phyloP scores from a whole-genome alignment of 1,140 invertebrate species.

The Drosophila rhopaloa region DNA sequence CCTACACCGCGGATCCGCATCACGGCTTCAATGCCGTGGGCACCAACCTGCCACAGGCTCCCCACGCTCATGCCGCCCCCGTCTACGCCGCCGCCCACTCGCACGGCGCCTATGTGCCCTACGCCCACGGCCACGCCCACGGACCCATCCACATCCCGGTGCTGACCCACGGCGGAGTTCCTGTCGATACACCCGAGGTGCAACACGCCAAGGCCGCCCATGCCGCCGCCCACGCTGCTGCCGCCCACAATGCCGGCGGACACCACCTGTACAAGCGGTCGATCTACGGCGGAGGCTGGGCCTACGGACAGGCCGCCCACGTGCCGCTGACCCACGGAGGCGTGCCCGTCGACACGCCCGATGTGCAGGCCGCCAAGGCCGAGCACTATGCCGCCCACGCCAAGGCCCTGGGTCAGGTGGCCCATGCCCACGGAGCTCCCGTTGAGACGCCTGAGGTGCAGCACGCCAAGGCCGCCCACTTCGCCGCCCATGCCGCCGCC shows the following conservation, averaged over 20 bases:
- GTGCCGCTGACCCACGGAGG: conserved; percentile 86
- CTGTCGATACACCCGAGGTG: conserved; percentile 87
- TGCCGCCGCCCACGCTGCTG: conserved; percentile 86
- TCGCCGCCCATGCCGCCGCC: conserved; percentile 75
- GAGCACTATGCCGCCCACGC: conserved; percentile 87
- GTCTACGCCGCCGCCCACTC: conserved; percentile 67
- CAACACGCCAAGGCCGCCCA: conserved; percentile 87
- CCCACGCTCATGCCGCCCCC: conserved; percentile 51
- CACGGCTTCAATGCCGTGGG: conserved; percentile 89
- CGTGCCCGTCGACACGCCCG: conserved; percentile 87
- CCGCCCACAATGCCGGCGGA: conserved; percentile 73
- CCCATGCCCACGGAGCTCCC: conserved; percentile 72
- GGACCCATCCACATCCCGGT: conserved; percentile 74
- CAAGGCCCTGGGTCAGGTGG: conserved; percentile 85
- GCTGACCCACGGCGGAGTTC: conserved; percentile 76
- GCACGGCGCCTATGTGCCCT: conserved; percentile 49
- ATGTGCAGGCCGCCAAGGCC: conserved; percentile 88
- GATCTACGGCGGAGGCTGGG: conserved; percentile 72
- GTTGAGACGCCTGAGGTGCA: conserved; percentile 85
- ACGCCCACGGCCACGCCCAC: conserved; percentile 54
- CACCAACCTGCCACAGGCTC: conserved; percentile 87
- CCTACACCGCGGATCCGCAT: conserved; percentile 88
- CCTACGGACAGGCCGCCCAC: conserved; percentile 68
- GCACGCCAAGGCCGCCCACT: conserved; percentile 82
- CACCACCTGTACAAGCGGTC: conserved; percentile 83